Base-by-base conservation (phyloP, 2,113 vertebrate species). In the Rhodinocichla rosea region DNA sequence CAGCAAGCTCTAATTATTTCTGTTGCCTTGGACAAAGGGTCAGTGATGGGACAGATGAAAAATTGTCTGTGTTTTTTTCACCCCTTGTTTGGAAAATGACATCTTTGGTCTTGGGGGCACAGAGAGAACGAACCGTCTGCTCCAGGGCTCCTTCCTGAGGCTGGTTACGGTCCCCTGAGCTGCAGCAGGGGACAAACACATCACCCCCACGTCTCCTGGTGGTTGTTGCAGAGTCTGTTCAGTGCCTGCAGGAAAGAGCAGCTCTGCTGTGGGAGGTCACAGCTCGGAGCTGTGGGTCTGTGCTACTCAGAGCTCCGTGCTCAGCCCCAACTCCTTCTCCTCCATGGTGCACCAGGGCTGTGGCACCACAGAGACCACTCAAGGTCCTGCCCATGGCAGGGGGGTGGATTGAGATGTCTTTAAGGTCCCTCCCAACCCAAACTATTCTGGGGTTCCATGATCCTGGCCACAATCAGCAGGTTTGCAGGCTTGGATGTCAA, bases 271-370 rank as follows among this genome's bases (percentile, higher is more conserved):
- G 70, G 28, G 74, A 27, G 35, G 35, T 8, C 56, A 4, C 4
- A 28, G 56, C 83, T 59, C 1, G 0, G 45, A 40, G 78, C 56
- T 49, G 55, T 3, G 69, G 15, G 9, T 65, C 53, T 60, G 13
- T 27, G 23, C 10, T 0, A 0, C 62, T 23, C 70, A 2, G 23
- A 8, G 10, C 74, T 45, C 21, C 20, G 0, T 1, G 24, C 15
- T 7, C 67, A 6, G 47, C 1, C 52, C 2, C 15, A 6, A 3
- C 23, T 8, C 37, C 75, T 19, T 19, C 63, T 60, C 35, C 83
- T 16, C 19, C 3, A 3, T 0, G 0, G 2, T 6, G 26, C 3
- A 1, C 53, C 3, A 6, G 64, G 42, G 30, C 35, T 64, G 40
- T 11, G 8, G 53, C 68, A 42, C 6, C 6, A 5, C 35, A 13